phyloP scores from a whole-genome alignment of 1,140 invertebrate genomes.

The Metaphire vulgaris region DNA sequence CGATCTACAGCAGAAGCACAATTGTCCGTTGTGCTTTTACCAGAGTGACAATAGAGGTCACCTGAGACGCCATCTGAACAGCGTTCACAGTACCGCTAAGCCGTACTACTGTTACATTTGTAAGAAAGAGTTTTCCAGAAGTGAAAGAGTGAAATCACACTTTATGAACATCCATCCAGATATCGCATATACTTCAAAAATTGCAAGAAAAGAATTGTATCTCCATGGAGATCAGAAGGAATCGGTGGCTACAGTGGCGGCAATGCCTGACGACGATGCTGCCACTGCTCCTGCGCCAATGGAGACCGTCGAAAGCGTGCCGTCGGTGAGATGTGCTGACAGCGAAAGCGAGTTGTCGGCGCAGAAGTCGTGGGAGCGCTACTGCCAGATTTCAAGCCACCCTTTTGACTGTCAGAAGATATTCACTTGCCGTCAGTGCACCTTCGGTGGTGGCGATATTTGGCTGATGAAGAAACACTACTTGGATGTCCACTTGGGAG shows the following conservation, averaged over 20 bases:
- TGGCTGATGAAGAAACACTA: constrained; percentile 28
- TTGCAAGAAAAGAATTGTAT: background rate
- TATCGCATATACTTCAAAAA: background rate
- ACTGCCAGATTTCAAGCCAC: background rate
- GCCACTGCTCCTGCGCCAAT: background rate
- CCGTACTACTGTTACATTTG: constrained; percentile 25
- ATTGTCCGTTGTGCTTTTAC: constrained; percentile 25
- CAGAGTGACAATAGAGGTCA: constrained; percentile 26
- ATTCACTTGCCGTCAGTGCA: constrained; percentile 18
- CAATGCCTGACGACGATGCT: background rate
- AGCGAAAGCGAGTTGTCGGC: background rate
- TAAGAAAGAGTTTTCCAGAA: constrained; percentile 26
- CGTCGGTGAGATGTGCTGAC: too few species aligned
- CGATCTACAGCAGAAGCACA: constrained; percentile 13
- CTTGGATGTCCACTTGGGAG: constrained; percentile 21
- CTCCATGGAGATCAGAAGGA: too few species aligned
- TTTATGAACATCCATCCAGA: constrained; percentile 14
- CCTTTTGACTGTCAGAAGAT: background rate
- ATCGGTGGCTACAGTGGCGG: too few species aligned
- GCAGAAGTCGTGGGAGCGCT: background rate
- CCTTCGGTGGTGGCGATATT: constrained; percentile 20
- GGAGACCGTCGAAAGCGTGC: background rate
- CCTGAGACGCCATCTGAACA: constrained; percentile 22
- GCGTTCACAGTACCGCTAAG: constrained; percentile 21
- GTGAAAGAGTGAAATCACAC: constrained; percentile 26